Evolutionary conservation across 2,888 invertebrate genomes (phyloP), one percentile per base, ranked within the genome.

Genomic region (Heliconius sara): DNA sequence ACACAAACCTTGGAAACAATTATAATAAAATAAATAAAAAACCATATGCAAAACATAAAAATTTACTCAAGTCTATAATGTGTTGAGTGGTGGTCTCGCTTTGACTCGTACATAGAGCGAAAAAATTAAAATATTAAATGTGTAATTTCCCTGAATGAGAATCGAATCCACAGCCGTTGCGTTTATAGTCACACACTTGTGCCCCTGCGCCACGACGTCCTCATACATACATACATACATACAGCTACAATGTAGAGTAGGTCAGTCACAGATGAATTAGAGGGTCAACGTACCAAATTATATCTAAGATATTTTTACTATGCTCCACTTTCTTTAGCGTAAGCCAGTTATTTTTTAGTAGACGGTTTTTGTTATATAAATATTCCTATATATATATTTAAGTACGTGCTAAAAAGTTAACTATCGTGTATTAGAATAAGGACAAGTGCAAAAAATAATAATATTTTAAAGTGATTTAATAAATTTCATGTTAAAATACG

Each of bases 221-320:
- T 6, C 19, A 52, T 52, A 52, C 47, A 52, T 16, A 43, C 12
- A 16, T 16, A 43, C 6, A 43, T n/a, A 39, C n/a, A 13, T 25
- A 52, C 52, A n/a, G 3, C 52, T 70, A 43, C n/a, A 6, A 73
- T 73, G 60, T 73, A 16, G 73, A 73, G 73, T 73, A 73, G 73
- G 73, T 73, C 73, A 73, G 34, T 60, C 73, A 60, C 73, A 77
- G 60, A 70, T 68, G 77, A 70, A 34, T 77, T 77, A 77, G 67
- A 77, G 57, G 68, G 39, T 34, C 57, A 57, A 60, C 52, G 68
- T 16, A 30, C 76, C 57, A 76, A 68, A 76, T 68, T 76, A 68
- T 67, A 25, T 70, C 19, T 57, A 34, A 57, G 68, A 60, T 70
- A 68, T 68, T 60, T 77, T 68, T 52, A 68, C 57, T 25, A 67